These are phyloP conservation scores for Anhinga rufa DNA, from an alignment of 2,113 vertebrate genomes.

Conservation along the genomic window DNA sequence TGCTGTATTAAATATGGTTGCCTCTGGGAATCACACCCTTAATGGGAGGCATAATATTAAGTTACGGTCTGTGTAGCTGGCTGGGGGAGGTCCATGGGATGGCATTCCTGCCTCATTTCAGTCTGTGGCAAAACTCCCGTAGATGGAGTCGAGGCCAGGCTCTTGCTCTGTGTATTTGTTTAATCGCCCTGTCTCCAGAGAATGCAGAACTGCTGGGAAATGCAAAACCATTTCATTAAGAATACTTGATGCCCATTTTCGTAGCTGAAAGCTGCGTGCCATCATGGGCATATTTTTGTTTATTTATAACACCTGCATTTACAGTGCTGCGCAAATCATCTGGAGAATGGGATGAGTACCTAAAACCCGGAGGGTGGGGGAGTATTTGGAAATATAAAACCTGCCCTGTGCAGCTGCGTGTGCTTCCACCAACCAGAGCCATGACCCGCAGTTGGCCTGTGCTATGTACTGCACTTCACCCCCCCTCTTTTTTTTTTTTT, in stretches of 20 bases:
- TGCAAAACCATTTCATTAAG: neutral
- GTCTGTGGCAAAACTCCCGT: neutral
- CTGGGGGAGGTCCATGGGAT: neutral
- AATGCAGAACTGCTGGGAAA: neutral
- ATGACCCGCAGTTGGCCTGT: neutral
- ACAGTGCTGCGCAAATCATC: neutral
- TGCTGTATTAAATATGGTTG: neutral
- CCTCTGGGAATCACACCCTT: neutral
- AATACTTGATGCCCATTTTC: neutral
- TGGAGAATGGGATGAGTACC: neutral
- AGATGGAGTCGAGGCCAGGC: neutral
- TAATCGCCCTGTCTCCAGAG: neutral
- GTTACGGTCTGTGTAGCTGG: neutral
- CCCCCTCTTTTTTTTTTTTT: too few species aligned
- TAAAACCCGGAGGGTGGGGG: neutral
- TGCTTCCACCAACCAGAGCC: neutral
- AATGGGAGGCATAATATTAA: neutral
- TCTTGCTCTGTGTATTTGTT: neutral
- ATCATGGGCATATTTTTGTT: neutral
- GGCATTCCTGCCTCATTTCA: neutral
- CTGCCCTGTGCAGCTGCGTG: neutral
- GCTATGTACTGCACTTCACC: neutral
- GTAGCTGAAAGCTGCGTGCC: neutral
- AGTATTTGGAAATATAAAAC: slow-evolving; percentile 1
- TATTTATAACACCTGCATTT: slow-evolving; percentile 38